A percentile compares a stretch with the other conserved stretches of the same genome.
phyloP scores from a whole-genome alignment of 2,113 vertebrate species.

The Furnarius figulus region DNA sequence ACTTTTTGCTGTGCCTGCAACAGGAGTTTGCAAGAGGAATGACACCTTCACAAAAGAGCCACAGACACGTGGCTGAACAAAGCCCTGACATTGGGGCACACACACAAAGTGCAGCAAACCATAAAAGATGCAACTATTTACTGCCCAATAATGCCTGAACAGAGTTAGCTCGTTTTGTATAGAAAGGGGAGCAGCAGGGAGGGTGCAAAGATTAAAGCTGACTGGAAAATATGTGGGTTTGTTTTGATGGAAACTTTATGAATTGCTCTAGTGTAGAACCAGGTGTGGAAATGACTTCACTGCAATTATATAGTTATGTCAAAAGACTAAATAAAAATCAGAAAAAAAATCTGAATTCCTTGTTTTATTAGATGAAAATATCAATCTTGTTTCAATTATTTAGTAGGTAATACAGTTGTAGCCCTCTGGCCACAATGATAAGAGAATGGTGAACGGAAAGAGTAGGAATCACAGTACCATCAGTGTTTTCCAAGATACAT shows the following conservation, averaged over 20 bases:
- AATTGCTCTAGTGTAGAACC: background rate
- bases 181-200: background rate
- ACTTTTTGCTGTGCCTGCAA: background rate
- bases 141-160: background rate
- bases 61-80: background rate
- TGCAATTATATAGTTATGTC: background rate
- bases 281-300: slow-evolving; percentile 35
- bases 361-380: slow-evolving; percentile 28
- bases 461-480: background rate
- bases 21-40: background rate
- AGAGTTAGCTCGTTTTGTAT: background rate
- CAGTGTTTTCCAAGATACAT: background rate
- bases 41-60: slow-evolving; percentile 47
- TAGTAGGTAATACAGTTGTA: background rate
- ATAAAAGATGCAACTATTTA: background rate
- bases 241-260: slow-evolving; percentile 56
- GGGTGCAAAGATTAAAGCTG: background rate
- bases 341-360: background rate
- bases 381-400: background rate
- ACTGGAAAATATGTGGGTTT: slow-evolving; percentile 45
- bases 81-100: background rate
- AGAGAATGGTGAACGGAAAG: background rate
- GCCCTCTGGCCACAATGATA: background rate
- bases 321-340: background rate
- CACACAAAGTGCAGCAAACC: background rate